phyloP scores from a whole-genome alignment of 1,140 invertebrate genomes.

The Eurosta solidaginis region DNA sequence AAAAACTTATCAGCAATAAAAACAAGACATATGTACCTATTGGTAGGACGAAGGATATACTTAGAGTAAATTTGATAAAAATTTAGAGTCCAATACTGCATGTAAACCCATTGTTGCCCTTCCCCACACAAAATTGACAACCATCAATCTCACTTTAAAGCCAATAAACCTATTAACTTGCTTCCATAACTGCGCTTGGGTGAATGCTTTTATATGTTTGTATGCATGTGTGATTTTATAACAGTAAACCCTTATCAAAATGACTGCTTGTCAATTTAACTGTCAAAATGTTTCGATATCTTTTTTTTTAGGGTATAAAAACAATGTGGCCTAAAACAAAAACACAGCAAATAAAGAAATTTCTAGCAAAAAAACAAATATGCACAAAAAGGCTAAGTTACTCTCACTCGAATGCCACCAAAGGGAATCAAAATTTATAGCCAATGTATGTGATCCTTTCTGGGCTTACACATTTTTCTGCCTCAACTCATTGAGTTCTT shows the following conservation, averaged over 20 bases:
- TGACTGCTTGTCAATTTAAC: not conserved
- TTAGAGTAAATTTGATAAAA: not conserved
- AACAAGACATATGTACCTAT: no score
- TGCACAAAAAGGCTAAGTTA: not conserved
- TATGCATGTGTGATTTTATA: not conserved
- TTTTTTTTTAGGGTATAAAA: not conserved
- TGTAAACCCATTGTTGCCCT: not conserved
- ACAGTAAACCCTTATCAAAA: not conserved
- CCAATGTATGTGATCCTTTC: not conserved
- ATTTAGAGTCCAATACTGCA: not conserved
- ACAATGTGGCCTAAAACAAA: not conserved
- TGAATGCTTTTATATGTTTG: no score
- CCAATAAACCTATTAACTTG: not conserved
- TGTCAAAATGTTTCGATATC: conserved; percentile 22
- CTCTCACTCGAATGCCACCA: not conserved
- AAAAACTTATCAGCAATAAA: no score
- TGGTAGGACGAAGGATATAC: no score
- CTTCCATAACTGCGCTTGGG: not conserved
- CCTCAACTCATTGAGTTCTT: not conserved
- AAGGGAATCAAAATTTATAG: not conserved
- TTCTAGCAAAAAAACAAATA: not conserved
- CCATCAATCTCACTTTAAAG: conserved; percentile 14
- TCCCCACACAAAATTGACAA: not conserved
- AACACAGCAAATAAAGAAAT: not conserved
- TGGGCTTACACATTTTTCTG: not conserved